A percentile compares a stretch with the other conserved stretches of the same genome.
Conservation (phyloP, 35 echinoderm and acorn worm species). For the Apostichopus japonicus region DNA sequence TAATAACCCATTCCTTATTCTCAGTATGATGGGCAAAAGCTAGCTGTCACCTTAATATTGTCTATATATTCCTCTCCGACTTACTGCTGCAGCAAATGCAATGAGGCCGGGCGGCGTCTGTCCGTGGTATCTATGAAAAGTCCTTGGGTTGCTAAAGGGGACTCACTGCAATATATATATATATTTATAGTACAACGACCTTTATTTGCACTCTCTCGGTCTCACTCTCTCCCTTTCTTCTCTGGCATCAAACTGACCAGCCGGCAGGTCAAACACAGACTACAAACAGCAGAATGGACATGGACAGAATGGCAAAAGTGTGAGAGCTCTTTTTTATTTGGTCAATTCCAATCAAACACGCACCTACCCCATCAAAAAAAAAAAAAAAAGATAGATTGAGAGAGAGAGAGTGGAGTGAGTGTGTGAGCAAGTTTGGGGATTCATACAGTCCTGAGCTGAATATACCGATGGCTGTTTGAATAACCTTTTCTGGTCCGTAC, state of each 20-base stretch:
- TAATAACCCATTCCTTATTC: too few species aligned
- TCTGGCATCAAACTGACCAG: constrained; percentile 1
- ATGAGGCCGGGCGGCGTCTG: background rate
- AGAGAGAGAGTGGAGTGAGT: too few species aligned
- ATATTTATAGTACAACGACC: background rate
- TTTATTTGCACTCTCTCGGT: background rate
- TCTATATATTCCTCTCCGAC: too few species aligned
- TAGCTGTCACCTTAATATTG: too few species aligned
- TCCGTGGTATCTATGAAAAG: background rate
- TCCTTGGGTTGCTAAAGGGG: background rate
- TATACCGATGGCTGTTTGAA: constrained; percentile 3
- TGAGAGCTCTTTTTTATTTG: background rate
- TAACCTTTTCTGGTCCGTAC: background rate
- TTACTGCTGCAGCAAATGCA: background rate
- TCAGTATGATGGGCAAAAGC: too few species aligned
- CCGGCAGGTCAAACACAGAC: background rate
- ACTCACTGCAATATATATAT: background rate
- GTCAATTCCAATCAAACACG: background rate
- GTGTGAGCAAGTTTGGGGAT: background rate
- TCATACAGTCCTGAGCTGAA: background rate
- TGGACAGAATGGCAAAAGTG: too few species aligned
- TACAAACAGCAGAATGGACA: background rate
- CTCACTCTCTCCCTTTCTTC: background rate
- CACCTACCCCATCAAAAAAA: background rate
- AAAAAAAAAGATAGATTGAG: background rate